Percentiles rank a stretch among this genome's conserved stretches.
Conservation (phyloP, 2,888 invertebrate genomes). For the Drosophila pegasa region DNA sequence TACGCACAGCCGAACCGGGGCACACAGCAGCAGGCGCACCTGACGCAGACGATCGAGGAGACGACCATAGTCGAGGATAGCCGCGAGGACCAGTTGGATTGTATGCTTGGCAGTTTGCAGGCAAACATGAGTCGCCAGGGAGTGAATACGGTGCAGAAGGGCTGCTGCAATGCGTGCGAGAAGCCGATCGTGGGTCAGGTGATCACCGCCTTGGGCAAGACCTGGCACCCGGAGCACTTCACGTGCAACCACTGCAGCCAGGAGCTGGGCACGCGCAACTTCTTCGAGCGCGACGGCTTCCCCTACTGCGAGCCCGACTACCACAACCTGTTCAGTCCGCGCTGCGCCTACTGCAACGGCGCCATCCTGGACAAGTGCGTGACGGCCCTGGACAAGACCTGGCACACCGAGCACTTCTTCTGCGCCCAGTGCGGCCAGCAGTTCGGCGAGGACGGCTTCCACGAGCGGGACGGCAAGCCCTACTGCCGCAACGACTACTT, state of each 20-base stretch:
- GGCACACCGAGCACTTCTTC: constrained; percentile 99
- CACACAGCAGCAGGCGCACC: constrained; percentile 83
- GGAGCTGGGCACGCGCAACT: constrained; percentile 98
- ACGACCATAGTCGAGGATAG: constrained; percentile 83
- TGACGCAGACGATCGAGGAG: constrained; percentile 84
- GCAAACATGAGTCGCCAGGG: constrained; percentile 99
- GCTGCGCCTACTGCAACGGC: constrained; percentile 99
- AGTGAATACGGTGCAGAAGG: constrained; percentile 99
- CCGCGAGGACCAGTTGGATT: constrained; percentile 86
- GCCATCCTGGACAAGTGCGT: constrained; percentile 99
- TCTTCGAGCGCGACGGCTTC: constrained; percentile 98
- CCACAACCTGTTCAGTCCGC: constrained; percentile 98
- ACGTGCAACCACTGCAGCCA: constrained; percentile 98
- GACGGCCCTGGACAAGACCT: constrained; percentile 98
- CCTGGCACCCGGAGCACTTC: constrained; percentile 99
- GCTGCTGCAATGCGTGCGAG: constrained; percentile 99
- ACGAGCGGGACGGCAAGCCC: constrained; percentile 97
- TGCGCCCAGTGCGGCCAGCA: constrained; percentile 98
- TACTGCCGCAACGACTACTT: constrained; percentile 98
- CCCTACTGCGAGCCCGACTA: constrained; percentile 99
- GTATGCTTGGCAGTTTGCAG: constrained; percentile 88
- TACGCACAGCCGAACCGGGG: constrained; percentile 90
- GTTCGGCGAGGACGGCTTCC: constrained; percentile 99
- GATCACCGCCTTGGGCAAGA: constrained; percentile 96
- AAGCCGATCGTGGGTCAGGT: constrained; percentile 99